phyloP scores from a whole-genome alignment of 2,797 vertebrate species.

The Catamblyrhynchus diadema region DNA sequence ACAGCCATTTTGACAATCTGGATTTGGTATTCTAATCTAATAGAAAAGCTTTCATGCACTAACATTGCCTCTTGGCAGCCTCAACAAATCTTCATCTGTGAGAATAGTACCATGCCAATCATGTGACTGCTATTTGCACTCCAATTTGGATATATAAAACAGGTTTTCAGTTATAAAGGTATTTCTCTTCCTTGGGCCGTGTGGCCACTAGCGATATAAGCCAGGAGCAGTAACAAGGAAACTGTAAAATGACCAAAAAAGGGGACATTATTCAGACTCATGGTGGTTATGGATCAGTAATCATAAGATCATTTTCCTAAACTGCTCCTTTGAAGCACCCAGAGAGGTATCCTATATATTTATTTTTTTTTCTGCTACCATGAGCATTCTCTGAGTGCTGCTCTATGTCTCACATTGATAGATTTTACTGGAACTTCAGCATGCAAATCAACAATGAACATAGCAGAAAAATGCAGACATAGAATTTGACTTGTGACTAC shows the following conservation, averaged over 20 bases:
- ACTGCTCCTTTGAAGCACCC: neutral
- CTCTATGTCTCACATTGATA: neutral
- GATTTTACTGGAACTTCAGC: neutral
- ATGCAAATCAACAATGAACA: neutral
- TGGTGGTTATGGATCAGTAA: neutral
- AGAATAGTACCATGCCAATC: neutral
- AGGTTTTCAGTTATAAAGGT: neutral
- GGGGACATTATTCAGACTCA: neutral
- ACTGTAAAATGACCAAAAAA: neutral
- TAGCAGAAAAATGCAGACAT: neutral
- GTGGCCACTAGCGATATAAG: neutral
- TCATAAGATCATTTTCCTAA: neutral
- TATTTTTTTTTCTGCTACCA: neutral
- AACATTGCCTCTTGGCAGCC: neutral
- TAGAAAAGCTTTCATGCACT: conserved; percentile 44
- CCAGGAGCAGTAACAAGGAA: neutral
- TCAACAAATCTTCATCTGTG: neutral
- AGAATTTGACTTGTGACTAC: neutral
- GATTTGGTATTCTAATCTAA: conserved; percentile 36
- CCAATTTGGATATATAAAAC: neutral
- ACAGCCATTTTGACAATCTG: neutral
- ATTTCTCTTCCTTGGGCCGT: neutral
- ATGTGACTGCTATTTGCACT: neutral
- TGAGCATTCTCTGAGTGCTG: neutral
- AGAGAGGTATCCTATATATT: neutral